Conservation (phyloP, 2,113 vertebrate genomes). For the Empidonax alnorum region DNA sequence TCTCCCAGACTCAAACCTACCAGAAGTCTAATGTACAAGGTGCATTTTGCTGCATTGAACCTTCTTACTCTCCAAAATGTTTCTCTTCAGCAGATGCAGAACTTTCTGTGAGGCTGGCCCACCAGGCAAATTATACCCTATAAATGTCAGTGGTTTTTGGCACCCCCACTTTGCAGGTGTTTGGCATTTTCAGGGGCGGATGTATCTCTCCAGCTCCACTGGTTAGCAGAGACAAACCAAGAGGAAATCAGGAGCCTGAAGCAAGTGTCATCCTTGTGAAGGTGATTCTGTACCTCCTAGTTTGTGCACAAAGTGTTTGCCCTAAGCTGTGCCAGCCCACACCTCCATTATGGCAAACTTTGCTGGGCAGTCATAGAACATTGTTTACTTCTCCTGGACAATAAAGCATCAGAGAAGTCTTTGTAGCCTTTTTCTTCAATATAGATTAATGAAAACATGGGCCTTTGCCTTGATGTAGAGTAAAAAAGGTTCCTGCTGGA, state of each 20-base stretch:
- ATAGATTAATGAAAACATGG: not conserved
- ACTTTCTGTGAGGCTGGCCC: not conserved
- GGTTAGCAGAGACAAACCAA: not conserved
- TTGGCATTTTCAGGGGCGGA: not conserved
- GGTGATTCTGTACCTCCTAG: not conserved
- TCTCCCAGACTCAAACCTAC: not conserved
- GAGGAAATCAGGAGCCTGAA: not conserved
- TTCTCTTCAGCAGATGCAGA: not conserved
- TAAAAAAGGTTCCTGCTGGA: not conserved
- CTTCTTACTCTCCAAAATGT: not conserved
- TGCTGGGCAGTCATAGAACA: not conserved
- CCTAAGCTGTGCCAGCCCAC: not conserved
- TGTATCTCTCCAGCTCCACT: not conserved
- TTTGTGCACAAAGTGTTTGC: not conserved
- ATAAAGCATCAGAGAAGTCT: not conserved
- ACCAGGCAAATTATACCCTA: not conserved
- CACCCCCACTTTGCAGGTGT: not conserved
- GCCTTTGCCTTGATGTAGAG: not conserved
- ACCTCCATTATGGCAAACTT: not conserved
- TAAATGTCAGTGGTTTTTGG: not conserved
- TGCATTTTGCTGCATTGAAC: not conserved
- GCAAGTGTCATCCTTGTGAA: not conserved
- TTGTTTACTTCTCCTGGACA: not conserved
- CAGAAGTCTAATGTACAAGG: accelerated
- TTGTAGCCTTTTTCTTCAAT: not conserved